Conservation (phyloP, 2,797 vertebrate genomes). For the Argyrosomus regius region DNA sequence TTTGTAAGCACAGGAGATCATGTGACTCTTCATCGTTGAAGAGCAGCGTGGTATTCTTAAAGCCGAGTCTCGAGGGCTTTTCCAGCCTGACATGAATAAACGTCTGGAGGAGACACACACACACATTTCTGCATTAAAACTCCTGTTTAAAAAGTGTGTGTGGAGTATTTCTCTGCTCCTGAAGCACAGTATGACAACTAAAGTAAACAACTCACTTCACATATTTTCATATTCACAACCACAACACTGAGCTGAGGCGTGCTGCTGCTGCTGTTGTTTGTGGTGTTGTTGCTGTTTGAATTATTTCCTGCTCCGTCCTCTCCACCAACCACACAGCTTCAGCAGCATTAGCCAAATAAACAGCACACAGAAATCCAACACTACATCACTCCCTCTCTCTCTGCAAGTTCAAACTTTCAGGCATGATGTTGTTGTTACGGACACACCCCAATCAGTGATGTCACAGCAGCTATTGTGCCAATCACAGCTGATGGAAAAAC, state of each 20-base stretch:
- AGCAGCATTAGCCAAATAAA: not conserved
- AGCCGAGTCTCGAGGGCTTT: not conserved
- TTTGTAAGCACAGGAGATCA: not conserved
- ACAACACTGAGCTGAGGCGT: not conserved
- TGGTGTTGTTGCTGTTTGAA: not conserved
- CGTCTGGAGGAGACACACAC: conserved; percentile 14
- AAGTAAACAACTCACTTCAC: conserved; percentile 10
- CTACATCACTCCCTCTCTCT: not conserved
- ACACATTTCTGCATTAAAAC: not conserved
- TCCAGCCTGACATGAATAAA: not conserved
- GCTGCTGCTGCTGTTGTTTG: not conserved
- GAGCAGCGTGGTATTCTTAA: not conserved
- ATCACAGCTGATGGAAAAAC: conserved; percentile 23
- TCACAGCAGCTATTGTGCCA: conserved; percentile 41
- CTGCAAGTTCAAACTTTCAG: not conserved
- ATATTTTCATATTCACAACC: conserved; percentile 16
- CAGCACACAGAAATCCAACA: not conserved
- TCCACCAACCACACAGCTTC: not conserved
- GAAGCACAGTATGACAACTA: not conserved
- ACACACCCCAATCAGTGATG: conserved; percentile 47
- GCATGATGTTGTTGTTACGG: not conserved
- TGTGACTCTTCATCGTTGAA: not conserved
- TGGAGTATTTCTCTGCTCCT: not conserved
- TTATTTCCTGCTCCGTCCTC: not conserved
- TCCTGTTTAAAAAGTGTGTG: not conserved